Conservation (phyloP, 1,140 invertebrate species). For the Eriocheir sinensis region DNA sequence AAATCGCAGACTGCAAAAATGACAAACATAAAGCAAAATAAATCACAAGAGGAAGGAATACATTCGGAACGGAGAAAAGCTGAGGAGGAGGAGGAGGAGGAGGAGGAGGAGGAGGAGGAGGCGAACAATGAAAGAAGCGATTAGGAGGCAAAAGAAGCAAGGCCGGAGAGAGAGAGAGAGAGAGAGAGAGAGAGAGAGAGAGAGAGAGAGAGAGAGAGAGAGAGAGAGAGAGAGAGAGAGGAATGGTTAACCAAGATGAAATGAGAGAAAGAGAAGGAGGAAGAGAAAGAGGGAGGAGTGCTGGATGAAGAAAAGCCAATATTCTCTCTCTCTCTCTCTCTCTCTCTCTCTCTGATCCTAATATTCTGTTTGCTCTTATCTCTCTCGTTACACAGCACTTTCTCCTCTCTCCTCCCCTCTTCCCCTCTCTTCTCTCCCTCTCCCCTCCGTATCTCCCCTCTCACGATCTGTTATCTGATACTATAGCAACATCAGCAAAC, state of each 20-base stretch:
- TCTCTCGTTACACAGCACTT: background rate
- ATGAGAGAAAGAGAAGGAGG: too few relatives aligned
- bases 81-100: background rate
- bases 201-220: too few relatives aligned
- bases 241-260: too few relatives aligned
- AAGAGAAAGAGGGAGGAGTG: too few relatives aligned
- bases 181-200: background rate
- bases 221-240: too few relatives aligned
- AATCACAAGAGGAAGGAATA: too few relatives aligned
- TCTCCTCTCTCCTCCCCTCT: background rate
- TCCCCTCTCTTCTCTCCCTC: background rate
- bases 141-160: background rate
- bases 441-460: background rate
- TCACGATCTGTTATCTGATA: background rate
- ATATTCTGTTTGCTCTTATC: background rate
- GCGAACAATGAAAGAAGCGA: background rate
- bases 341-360: background rate
- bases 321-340: slow-evolving; percentile 22
- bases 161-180: background rate
- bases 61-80: too few relatives aligned
- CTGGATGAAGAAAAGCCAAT: too few relatives aligned
- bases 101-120: background rate
- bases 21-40: too few relatives aligned
- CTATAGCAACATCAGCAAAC: background rate
- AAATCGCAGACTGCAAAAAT: too few relatives aligned